phyloP scores from a whole-genome alignment of 2,888 invertebrate species.

The Dorcus hopei region DNA sequence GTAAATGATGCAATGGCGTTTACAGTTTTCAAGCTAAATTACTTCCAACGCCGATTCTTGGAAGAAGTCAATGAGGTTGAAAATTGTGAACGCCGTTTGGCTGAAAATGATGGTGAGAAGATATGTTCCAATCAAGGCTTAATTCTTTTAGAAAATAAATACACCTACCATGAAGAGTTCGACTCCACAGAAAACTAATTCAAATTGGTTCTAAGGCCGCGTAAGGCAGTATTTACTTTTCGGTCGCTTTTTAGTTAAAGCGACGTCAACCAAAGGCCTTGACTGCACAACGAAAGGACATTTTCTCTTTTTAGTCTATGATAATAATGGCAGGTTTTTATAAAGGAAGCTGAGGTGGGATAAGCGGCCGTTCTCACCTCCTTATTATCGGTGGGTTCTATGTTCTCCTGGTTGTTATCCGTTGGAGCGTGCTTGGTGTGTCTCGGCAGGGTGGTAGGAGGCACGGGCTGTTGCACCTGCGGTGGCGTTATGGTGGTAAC shows the following conservation, averaged over 20 bases:
- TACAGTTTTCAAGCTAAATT: too few species aligned
- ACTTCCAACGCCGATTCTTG: too few species aligned
- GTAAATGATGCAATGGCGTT: too few species aligned
- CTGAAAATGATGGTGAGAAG: too few species aligned
- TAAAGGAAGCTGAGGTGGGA: neutral
- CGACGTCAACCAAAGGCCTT: neutral
- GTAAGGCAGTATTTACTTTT: neutral
- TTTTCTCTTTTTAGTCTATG: conserved; percentile 1
- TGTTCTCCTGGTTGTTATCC: conserved; percentile 66
- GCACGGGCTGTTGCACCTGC: conserved; percentile 36
- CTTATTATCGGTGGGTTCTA: conserved; percentile 63
- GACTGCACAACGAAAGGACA: neutral
- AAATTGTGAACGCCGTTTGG: too few species aligned
- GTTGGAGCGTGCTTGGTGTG: conserved; percentile 52
- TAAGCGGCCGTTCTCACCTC: conserved; percentile 46
- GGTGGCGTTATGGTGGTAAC: conserved; percentile 35
- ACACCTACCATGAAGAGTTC: too few species aligned
- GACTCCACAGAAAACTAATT: too few species aligned
- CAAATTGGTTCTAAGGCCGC: neutral
- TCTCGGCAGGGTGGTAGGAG: conserved; percentile 34
- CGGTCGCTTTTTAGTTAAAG: neutral
- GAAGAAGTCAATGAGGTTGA: too few species aligned
- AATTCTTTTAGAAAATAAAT: too few species aligned
- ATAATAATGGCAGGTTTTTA: neutral
- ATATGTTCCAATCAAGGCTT: too few species aligned